Percentiles rank a stretch among this genome's conserved stretches.
phyloP scores from a whole-genome alignment of 2,113 vertebrate genomes.

The Mus spicilegus region DNA sequence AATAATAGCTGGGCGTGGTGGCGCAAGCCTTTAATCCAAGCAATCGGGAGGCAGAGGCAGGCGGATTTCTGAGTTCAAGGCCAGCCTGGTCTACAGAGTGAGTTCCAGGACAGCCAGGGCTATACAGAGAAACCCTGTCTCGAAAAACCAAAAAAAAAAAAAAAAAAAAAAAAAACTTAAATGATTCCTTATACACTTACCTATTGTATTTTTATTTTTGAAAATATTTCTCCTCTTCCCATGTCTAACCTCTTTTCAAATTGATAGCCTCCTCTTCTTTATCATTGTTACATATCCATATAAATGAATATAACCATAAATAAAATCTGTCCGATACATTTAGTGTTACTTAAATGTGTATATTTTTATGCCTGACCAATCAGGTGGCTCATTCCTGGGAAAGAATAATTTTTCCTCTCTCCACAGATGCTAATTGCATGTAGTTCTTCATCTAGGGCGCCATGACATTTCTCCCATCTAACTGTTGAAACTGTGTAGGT shows the following conservation, averaged over 20 bases:
- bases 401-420: not conserved
- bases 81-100: no score
- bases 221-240: not conserved
- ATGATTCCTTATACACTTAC: not conserved
- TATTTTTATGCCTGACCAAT: not conserved
- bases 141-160: no score
- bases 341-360: not conserved
- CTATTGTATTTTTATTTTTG: not conserved
- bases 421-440: not conserved
- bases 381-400: not conserved
- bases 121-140: no score
- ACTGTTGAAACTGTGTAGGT: not conserved
- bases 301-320: not conserved
- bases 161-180: no score
- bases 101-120: no score
- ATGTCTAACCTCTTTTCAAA: not conserved
- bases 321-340: not conserved
- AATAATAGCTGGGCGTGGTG: not conserved
- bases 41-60: no score
- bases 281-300: not conserved
- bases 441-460: not conserved
- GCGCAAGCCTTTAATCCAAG: no score
- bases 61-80: no score
- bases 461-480: not conserved
- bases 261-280: not conserved